Percentiles rank a stretch among this genome's conserved stretches.
These are phyloP conservation scores for Aspidoscelis tigris DNA, from an alignment of 2,113 vertebrate species.

Conservation along the genomic window DNA sequence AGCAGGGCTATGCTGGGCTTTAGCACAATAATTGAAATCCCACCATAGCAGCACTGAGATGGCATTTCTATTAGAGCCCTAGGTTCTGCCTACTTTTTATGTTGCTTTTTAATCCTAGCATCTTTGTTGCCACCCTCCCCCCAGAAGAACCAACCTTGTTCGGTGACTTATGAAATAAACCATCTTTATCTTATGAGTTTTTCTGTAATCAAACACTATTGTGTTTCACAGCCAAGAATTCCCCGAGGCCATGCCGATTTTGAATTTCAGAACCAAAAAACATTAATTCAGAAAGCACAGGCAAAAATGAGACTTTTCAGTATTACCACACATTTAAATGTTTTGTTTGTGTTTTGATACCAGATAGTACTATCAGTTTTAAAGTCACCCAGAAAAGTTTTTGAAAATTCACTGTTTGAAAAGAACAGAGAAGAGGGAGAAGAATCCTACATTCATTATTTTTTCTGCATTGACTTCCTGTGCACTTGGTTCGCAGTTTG, in stretches of 20 bases:
- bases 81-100: too few species aligned
- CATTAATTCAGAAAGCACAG: background rate
- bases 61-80: too few species aligned
- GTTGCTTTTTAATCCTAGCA: too few species aligned
- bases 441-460: background rate
- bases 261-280: background rate
- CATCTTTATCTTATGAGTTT: too few species aligned
- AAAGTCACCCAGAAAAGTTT: background rate
- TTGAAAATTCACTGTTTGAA: background rate
- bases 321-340: background rate
- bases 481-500: background rate
- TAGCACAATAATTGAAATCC: too few species aligned
- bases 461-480: slow-evolving; percentile 8
- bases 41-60: too few species aligned
- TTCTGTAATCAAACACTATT: too few species aligned
- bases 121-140: too few species aligned
- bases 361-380: background rate
- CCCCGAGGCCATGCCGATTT: background rate
- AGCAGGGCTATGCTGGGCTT: too few species aligned
- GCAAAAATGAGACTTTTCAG: background rate
- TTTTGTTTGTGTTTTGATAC: background rate
- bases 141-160: too few species aligned
- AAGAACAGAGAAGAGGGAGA: background rate
- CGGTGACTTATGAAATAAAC: too few species aligned
- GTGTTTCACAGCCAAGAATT: too few species aligned